Conservation (phyloP, 2,888 invertebrate genomes). For the Epicampocera succincta region DNA sequence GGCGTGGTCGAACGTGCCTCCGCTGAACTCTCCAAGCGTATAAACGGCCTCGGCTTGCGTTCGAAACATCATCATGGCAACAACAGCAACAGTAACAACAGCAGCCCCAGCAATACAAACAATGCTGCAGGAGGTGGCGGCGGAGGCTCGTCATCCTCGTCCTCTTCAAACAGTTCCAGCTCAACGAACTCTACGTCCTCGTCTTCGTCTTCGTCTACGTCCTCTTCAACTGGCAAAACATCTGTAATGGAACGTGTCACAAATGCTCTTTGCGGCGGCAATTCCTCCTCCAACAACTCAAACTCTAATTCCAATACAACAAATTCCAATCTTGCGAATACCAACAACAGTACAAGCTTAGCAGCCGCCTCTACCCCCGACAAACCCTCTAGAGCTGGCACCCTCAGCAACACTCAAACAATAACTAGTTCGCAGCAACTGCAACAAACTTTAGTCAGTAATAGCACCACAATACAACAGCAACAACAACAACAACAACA, state of each 20-base stretch:
- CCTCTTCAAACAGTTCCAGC: conserved; percentile 55
- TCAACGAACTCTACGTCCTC: conserved; percentile 68
- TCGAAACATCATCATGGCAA: conserved; percentile 83
- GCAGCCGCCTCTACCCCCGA: conserved; percentile 74
- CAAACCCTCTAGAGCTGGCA: conserved; percentile 75
- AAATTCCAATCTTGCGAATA: conserved; percentile 64
- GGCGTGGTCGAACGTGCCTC: conserved; percentile 96
- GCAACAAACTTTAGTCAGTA: conserved; percentile 44
- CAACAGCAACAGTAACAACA: conserved; percentile 53
- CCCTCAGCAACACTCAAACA: conserved; percentile 51
- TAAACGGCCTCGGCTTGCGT: conserved; percentile 90
- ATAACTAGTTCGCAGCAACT: conserved; percentile 29
- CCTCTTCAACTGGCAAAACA: conserved; percentile 83
- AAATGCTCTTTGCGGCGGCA: conserved; percentile 91
- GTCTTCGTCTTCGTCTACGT: conserved; percentile 66
- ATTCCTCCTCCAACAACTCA: conserved; percentile 77
- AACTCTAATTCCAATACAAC: conserved; percentile 71
- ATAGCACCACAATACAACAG: conserved; percentile 57
- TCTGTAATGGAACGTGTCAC: conserved; percentile 94
- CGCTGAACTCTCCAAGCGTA: conserved; percentile 93
- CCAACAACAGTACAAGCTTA: conserved; percentile 71
- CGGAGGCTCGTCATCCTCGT: conserved; percentile 46
- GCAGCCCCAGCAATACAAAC: conserved; percentile 37
- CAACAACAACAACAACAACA: conserved; percentile 67
- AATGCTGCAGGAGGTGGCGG: conserved; percentile 68